Evolutionary conservation across 2,797 vertebrate species (phyloP).

Genomic region (Muscicapa comitata): DNA sequence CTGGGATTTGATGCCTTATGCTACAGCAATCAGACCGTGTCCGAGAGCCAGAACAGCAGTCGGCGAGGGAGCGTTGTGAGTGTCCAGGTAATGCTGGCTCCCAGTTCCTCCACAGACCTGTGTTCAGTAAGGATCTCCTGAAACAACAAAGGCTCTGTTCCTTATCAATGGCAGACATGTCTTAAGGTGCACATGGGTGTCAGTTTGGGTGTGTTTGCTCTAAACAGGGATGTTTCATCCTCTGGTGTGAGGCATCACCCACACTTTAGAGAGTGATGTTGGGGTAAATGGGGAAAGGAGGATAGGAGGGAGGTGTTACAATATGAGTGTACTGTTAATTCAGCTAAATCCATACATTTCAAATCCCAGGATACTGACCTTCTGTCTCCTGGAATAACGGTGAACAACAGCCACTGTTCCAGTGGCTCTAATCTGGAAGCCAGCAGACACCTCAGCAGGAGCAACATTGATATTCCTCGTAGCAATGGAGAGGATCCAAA

Average conservation of each 20-base stretch:
- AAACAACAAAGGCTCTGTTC: neutral
- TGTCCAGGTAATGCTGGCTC: slow-evolving; percentile 81
- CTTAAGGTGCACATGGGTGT: neutral
- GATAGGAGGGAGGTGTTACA: neutral
- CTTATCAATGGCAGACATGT: neutral
- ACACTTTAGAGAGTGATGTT: neutral
- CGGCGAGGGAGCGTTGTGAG: slow-evolving; percentile 91
- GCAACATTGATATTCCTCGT: slow-evolving; percentile 94
- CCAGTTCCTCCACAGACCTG: neutral
- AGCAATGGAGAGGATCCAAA: slow-evolving; percentile 85
- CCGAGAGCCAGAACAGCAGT: slow-evolving; percentile 94
- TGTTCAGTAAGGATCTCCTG: neutral
- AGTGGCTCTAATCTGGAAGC: slow-evolving; percentile 80
- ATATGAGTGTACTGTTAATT: neutral
- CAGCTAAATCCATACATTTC: neutral
- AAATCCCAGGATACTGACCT: slow-evolving; percentile 88
- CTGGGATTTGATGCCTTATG: slow-evolving; percentile 95
- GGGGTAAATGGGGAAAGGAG: neutral
- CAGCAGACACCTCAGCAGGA: slow-evolving; percentile 93
- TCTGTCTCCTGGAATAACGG: slow-evolving; percentile 88
- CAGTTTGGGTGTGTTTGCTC: neutral
- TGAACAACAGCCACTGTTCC: slow-evolving; percentile 82
- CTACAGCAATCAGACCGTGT: slow-evolving; percentile 87
- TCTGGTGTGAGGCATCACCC: neutral
- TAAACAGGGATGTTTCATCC: neutral